Percentiles rank a stretch among this genome's conserved stretches.
These are phyloP conservation scores for Lasioglossum zephyrum DNA, from an alignment of 2,888 invertebrate species.

Conservation along the genomic window DNA sequence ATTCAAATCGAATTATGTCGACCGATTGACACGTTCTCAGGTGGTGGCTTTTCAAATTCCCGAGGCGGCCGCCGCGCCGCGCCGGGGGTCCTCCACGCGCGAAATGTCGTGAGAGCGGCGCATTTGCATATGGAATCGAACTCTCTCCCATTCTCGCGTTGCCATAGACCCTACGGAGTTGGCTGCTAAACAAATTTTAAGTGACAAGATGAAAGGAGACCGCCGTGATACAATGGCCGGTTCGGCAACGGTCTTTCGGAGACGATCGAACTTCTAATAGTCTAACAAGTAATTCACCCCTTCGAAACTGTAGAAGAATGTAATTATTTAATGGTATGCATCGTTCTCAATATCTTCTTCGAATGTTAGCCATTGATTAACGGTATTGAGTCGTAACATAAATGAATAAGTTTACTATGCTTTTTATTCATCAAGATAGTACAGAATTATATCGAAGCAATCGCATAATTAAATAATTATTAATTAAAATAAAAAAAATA, in stretches of 20 bases:
- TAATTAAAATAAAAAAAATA: too few relatives aligned
- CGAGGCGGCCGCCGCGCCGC: slow-evolving; percentile 65
- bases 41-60: slow-evolving; percentile 77
- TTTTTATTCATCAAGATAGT: not conserved
- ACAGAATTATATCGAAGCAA: not conserved
- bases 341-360: not conserved
- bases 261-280: not conserved
- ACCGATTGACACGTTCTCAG: slow-evolving; percentile 79
- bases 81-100: slow-evolving; percentile 64
- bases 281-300: not conserved
- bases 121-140: slow-evolving; percentile 79
- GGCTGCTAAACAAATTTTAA: slow-evolving; percentile 44
- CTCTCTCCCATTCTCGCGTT: slow-evolving; percentile 64
- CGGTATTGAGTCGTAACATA: too few relatives aligned
- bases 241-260: slow-evolving; percentile 1
- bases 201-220: slow-evolving; percentile 37
- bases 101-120: slow-evolving; percentile 67
- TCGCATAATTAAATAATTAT: too few relatives aligned
- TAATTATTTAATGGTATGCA: not conserved
- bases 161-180: slow-evolving; percentile 45
- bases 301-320: not conserved
- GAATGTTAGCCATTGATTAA: too few relatives aligned
- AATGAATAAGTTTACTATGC: too few relatives aligned
- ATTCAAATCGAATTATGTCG: slow-evolving; percentile 81
- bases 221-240: slow-evolving; percentile 1